A percentile compares a stretch with the other conserved stretches of the same genome.
Conservation (phyloP, 2,888 invertebrate genomes). For the Dromius quadrimaculatus region DNA sequence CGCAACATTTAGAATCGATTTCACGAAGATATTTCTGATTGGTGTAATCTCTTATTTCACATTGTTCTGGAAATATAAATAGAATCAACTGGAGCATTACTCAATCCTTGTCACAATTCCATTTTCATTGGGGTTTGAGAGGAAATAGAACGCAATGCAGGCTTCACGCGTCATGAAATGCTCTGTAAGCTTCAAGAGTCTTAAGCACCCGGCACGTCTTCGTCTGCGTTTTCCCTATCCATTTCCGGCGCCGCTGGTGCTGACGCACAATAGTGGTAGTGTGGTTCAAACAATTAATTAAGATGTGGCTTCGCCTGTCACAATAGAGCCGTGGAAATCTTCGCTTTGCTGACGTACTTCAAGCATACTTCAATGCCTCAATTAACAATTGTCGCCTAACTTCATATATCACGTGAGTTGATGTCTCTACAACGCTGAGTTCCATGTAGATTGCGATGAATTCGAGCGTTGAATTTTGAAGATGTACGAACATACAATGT, state of each 20-base stretch:
- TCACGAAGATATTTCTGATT: too few relatives aligned
- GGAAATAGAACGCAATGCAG: too few relatives aligned
- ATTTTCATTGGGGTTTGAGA: too few relatives aligned
- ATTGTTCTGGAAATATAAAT: too few relatives aligned
- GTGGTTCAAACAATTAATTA: constrained; percentile 51
- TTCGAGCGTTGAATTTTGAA: constrained; percentile 12
- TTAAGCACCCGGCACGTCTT: neutral
- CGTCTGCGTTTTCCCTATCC: neutral
- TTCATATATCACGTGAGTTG: constrained; percentile 11
- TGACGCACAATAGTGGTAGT: too few relatives aligned
- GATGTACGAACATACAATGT: too few relatives aligned
- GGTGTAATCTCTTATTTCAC: too few relatives aligned
- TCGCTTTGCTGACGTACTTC: constrained; percentile 27
- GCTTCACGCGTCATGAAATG: too few relatives aligned
- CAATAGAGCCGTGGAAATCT: constrained; percentile 45
- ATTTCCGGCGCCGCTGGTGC: constrained; percentile 1
- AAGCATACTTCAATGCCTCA: constrained; percentile 35
- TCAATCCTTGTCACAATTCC: too few relatives aligned
- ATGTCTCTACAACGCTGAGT: constrained; percentile 5
- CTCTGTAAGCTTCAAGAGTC: too few relatives aligned
- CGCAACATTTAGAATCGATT: too few relatives aligned
- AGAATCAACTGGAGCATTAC: too few relatives aligned
- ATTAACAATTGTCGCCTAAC: constrained; percentile 43
- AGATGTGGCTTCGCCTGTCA: constrained; percentile 51
- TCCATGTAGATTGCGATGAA: constrained; percentile 18